Base-by-base conservation (phyloP, 2,888 invertebrate species). In the Aphidoletes aphidimyza region DNA sequence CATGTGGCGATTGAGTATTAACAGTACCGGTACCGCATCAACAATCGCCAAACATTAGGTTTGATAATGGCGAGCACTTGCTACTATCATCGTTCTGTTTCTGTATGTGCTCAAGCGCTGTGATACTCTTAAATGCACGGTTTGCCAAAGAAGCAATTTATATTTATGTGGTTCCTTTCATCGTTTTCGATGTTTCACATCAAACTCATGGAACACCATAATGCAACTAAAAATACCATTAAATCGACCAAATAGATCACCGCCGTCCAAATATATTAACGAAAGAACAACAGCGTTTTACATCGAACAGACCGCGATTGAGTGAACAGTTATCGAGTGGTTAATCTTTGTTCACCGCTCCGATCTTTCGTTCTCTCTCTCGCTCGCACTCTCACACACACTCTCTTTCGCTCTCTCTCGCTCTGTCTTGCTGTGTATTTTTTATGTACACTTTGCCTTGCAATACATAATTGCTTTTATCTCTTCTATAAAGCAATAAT, bases 161-260 rank as follows among this genome's bases (percentile, higher is more conserved):
- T 81, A 81, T 81, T 81, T 81, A 81, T 81, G 22, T 81, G 37
- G 37, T 69, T 30, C 34, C 30, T 69, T 30, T 30, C 81, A 81
- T 81, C 81, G n/a, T 81, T 2, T 37, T 37, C 19, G 11, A 78
- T 1, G 81, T 39, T 37, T 37, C 81, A 81, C 37, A 81, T 81
- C 81, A 81, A 81, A 81, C 30, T 69, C 36, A 36, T 37, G 81
- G 8, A 81, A n/a, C 36, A 81, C 39, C 81, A 81, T 81, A 81
- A 81, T 37, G 81, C 37, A 81, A 37, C 81, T 37, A 81, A 81
- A n/a, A 81, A 81, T 81, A 17, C 81, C 81, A 81, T 81, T 81
- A 81, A 81, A 81, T 81, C 81, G 81, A 81, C 81, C 37, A 81
- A 81, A 81, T 81, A 81, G 81, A 81, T 81, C 81, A 81, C 81